These are phyloP conservation scores for Drosophila dives DNA, from an alignment of 2,888 invertebrate genomes.

Conservation along the genomic window DNA sequence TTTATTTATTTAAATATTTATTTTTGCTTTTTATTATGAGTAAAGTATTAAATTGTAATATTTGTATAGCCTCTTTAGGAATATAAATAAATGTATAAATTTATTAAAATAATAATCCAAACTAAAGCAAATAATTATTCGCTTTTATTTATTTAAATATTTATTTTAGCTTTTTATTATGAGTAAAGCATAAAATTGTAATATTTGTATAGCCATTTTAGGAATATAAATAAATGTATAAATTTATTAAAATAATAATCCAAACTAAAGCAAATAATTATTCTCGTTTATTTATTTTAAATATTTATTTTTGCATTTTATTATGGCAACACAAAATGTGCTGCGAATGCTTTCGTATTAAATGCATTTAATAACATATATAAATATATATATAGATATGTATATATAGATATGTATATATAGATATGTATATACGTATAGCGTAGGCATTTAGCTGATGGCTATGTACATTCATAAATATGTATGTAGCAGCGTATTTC, in stretches of 20 bases:
- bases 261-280: not conserved
- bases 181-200: no score
- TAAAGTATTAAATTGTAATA: no score
- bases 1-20: not conserved
- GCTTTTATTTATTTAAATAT: not conserved
- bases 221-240: not conserved
- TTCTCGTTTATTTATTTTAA: not conserved
- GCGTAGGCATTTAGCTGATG: not conserved
- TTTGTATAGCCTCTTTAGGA: not conserved
- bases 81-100: not conserved
- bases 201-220: not conserved
- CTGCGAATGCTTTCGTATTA: not conserved
- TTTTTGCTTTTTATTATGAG: not conserved
- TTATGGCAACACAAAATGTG: not conserved
- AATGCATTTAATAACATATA: not conserved
- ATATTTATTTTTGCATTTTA: not conserved
- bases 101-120: not conserved
- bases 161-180: not conserved
- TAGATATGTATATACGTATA: not conserved
- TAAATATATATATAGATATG: not conserved
- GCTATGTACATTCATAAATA: not conserved
- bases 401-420: not conserved
- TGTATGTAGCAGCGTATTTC: not conserved
- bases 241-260: not conserved
- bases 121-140: not conserved